A percentile compares a stretch with the other conserved stretches of the same genome.
Evolutionary conservation across 2,888 invertebrate genomes (phyloP).

Genomic region (Lycophotia porphyrea): DNA sequence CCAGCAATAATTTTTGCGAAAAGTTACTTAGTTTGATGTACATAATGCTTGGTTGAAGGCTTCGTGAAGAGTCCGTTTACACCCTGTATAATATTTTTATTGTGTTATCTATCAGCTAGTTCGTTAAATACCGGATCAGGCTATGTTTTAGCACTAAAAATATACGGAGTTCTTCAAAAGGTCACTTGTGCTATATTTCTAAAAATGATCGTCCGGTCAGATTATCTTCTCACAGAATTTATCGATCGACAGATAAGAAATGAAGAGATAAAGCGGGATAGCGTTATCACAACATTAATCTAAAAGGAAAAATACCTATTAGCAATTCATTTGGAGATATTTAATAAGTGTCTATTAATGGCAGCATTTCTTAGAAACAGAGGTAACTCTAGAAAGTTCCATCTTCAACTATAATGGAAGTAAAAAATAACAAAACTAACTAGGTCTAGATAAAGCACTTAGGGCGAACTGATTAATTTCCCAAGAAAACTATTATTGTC

Average conservation of each 20-base stretch:
- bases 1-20: too few species aligned
- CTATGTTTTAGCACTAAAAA: not conserved
- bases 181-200: slow-evolving; percentile 22
- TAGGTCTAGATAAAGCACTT: too few species aligned
- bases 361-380: slow-evolving; percentile 17
- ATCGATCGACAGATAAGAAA: not conserved
- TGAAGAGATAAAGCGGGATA: not conserved
- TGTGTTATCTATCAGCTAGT: not conserved
- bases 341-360: not conserved
- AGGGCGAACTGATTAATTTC: not conserved
- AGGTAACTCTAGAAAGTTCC: not conserved
- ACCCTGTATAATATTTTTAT: not conserved
- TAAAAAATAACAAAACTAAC: not conserved
- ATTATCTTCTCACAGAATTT: slow-evolving; percentile 1
- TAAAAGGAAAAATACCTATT: slow-evolving; percentile 33
- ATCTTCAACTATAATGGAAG: not conserved
- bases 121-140: not conserved
- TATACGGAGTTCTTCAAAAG: slow-evolving; percentile 4
- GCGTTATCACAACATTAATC: slow-evolving; percentile 10
- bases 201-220: not conserved
- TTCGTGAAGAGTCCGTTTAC: too few species aligned
- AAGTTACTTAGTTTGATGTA: too few species aligned
- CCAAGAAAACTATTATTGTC: slow-evolving; percentile 6
- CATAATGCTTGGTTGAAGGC: too few species aligned
- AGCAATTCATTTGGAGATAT: slow-evolving; percentile 10